Percentiles rank a stretch among this genome's conserved stretches.
Conservation (phyloP, 2,113 vertebrate genomes). For the Eurystomus gularis region DNA sequence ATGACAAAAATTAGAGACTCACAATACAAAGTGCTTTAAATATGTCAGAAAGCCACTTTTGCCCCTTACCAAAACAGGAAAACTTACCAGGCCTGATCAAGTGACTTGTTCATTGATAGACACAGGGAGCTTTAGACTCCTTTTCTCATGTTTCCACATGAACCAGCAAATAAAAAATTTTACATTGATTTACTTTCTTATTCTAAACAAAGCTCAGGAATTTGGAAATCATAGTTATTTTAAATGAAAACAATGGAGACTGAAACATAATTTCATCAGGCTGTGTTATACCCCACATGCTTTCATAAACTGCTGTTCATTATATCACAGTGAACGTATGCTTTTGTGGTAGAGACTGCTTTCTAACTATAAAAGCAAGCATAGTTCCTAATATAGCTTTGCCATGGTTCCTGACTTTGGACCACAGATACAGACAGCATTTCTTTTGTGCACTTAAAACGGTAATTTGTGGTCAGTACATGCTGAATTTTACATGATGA, state of each 20-base stretch:
- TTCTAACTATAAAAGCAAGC: background rate
- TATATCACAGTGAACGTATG: background rate
- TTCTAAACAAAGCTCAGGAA: background rate
- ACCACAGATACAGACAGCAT: background rate
- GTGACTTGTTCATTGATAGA: background rate
- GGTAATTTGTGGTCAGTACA: background rate
- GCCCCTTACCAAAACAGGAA: background rate
- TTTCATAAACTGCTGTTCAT: background rate
- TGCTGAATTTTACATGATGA: background rate
- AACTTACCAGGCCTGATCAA: background rate
- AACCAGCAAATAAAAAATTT: background rate
- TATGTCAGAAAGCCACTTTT: background rate
- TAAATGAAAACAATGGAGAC: background rate
- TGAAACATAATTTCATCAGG: background rate
- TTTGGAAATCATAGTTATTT: background rate
- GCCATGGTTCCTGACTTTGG: background rate
- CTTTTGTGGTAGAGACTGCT: background rate
- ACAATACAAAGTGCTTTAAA: background rate
- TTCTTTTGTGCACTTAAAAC: background rate
- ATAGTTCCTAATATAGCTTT: background rate
- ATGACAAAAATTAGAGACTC: background rate
- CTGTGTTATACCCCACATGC: background rate
- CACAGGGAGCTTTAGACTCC: background rate
- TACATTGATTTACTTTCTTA: background rate
- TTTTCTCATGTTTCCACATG: background rate